A percentile compares a stretch with the other conserved stretches of the same genome.
phyloP scores from a whole-genome alignment of 1,140 invertebrate genomes.

The Microplitis demolitor region DNA sequence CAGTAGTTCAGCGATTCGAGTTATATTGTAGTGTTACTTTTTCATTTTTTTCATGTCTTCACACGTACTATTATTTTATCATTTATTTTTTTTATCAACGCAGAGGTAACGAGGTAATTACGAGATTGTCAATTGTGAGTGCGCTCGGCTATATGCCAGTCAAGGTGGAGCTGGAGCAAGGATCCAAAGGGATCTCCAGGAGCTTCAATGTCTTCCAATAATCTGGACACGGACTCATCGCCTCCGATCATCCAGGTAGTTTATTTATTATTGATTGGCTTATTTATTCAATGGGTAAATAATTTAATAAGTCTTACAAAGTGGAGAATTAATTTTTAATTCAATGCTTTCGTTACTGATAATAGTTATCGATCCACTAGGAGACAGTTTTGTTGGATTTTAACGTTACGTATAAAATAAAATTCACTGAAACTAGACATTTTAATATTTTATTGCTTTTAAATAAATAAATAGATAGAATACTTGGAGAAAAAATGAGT shows the following conservation, averaged over 20 bases:
- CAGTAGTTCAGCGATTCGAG: no score
- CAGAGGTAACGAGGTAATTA: background rate
- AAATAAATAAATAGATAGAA: no score
- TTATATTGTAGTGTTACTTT: no score
- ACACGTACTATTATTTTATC: no score
- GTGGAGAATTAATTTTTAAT: background rate
- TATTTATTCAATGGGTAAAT: no score
- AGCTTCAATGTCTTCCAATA: slow-evolving; percentile 21
- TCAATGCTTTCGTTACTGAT: background rate
- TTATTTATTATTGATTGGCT: background rate
- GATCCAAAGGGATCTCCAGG: slow-evolving; percentile 20
- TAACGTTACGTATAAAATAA: background rate
- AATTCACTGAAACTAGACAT: no score
- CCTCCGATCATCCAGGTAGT: background rate
- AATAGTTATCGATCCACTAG: slow-evolving; percentile 10
- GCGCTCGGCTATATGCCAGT: slow-evolving; percentile 22
- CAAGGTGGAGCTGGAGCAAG: slow-evolving; percentile 17
- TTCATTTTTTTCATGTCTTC: no score
- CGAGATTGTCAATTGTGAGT: background rate
- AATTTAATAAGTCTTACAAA: no score
- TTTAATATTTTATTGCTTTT: no score
- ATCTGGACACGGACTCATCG: background rate
- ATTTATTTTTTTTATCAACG: background rate
- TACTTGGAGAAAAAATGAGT: no score
- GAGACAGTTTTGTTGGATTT: background rate